Base-by-base conservation (phyloP, 2,888 invertebrate genomes). In the Volucella bombylans region DNA sequence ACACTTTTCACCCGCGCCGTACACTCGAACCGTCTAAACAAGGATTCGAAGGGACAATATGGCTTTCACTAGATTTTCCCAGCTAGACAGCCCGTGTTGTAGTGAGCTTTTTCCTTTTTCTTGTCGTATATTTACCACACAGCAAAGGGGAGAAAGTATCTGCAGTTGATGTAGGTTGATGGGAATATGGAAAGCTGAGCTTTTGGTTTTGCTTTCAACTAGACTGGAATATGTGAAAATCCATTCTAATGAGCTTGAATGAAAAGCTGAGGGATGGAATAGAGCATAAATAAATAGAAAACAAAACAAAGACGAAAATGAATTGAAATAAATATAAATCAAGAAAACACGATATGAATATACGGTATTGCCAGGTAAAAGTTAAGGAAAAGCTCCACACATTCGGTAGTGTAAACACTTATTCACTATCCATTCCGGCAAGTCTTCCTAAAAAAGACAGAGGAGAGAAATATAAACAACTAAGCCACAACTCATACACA, bases 131-230 rank as follows among this genome's bases (percentile, higher is more conserved):
- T 67, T 68, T 81, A 81, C 81, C 55, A 41, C 52, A 50, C 12
- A 9, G 45, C 11, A 45, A 43, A 12, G 80, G 76, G 62, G 76
- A 81, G 85, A 85, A 85, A 85, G 85, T 81, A 72, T 68, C 47
- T 15, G 67, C 54, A 85, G 68, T 81, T 77, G 83, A 71, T 80
- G 85, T 81, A 85, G 83, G 83, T 83, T 85, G 74, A 68, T 62
- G 52, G 49, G 55, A 68, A 73, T 76, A 64, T 73, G 47, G 81
- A 81, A 85, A 85, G 77, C 72, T 57, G 57, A 80, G 81, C 80
- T 79, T 68, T 76, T 52, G 18, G 14, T 49, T 59, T 50, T 59
- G 31, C 50, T 59, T 55, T 43, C 62, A 12, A 52, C 11, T 76
- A 23, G 64, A 11, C 31, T 2, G 31, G 11, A 4, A 61, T 38